Base-by-base conservation (phyloP, 2,113 vertebrate genomes). In the Struthidea cinerea region DNA sequence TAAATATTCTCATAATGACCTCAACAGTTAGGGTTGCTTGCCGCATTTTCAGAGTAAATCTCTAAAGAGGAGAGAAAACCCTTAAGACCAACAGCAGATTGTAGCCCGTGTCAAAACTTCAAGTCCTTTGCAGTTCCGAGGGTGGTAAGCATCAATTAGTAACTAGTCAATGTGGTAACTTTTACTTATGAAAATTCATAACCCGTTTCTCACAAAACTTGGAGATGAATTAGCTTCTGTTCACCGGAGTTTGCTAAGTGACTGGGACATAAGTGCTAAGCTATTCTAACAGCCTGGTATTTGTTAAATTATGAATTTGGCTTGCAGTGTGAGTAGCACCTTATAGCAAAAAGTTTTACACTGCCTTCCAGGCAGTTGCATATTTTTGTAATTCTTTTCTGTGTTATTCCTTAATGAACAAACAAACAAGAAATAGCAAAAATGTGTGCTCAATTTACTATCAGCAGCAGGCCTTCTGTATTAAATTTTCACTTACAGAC, bases 151-250 rank as follows among this genome's bases (percentile, higher is more conserved):
- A 17, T 47, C 21, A 15, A 6, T 68, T 59, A 33, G 30, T 64
- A 60, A 35, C 22, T n/a, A 26, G 67, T 7, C 47, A 22, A 12
- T 12, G 9, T 71, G 49, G 26, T 47, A 77, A 0, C 13, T 30
- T 75, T 68, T 65, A 33, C 9, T 85, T 44, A 26, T 3, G 26
- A 49, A 52, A 71, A 76, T 73, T 71, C 11, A 4, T 83, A 76
- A 53, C 10, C 13, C 0, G 0, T 21, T 84, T 61, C 33, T 57
- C 0, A 0, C 17, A 59, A 20, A 55, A 59, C 49, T 81, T 42
- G n/a, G 49, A 37, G 59, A n/a, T 65, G 4, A 75, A 46, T 64
- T 89, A 60, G 57, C 8, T 47, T 87, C 42, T 59, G 17, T 57
- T 85, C 42, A 15, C 21, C 19, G 26, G 60, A 22, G 33, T 89